These are phyloP conservation scores for Pristis pectinata DNA, from an alignment of 2,797 vertebrate species.

Conservation along the genomic window DNA sequence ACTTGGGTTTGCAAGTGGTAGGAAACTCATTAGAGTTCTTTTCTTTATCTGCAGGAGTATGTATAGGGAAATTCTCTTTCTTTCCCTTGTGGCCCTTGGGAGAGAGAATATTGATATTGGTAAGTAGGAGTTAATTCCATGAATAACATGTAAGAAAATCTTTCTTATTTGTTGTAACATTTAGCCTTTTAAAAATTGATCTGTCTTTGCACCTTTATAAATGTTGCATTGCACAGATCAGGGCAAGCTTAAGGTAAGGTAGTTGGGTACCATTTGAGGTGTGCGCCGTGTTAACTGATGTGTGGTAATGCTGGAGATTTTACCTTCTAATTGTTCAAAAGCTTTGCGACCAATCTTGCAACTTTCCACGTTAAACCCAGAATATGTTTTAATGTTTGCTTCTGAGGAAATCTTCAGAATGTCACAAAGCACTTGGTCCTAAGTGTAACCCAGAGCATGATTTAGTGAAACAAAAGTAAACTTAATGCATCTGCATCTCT, in stretches of 20 bases:
- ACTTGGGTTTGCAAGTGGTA: background rate
- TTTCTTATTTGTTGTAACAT: background rate
- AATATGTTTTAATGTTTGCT: background rate
- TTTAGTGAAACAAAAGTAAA: background rate
- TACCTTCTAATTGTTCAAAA: background rate
- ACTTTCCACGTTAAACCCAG: background rate
- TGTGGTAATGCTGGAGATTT: background rate
- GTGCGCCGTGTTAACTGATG: background rate
- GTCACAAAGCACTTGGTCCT: background rate
- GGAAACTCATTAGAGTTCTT: conserved; percentile 9
- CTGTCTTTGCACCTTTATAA: too few relatives aligned
- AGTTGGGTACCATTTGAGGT: background rate
- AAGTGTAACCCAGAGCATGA: too few relatives aligned
- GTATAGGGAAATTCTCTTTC: conserved; percentile 88
- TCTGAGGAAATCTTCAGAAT: background rate
- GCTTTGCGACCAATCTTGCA: background rate
- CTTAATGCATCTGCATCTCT: background rate
- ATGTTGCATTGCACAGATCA: background rate
- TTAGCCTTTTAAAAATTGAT: background rate
- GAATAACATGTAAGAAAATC: too few relatives aligned
- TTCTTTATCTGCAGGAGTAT: conserved; percentile 69
- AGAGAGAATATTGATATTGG: conserved; percentile 90
- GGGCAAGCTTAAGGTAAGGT: background rate
- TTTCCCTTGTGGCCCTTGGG: conserved; percentile 84
- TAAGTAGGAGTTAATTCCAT: conserved; percentile 56